Percentiles rank a stretch among this genome's conserved stretches.
These are phyloP conservation scores for Bemisia tabaci DNA, from an alignment of 1,140 invertebrate species.

Conservation along the genomic window DNA sequence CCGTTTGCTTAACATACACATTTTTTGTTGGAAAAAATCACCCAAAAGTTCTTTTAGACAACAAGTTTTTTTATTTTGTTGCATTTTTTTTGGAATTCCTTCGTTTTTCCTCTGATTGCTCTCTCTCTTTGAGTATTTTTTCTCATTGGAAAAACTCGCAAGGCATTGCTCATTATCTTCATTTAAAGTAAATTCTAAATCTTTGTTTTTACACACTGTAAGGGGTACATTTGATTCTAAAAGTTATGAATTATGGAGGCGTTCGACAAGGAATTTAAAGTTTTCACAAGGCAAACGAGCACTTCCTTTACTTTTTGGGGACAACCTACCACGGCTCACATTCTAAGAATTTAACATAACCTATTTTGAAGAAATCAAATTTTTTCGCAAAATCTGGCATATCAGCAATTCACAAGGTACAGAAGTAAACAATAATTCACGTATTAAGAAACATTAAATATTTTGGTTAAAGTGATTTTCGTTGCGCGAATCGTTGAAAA, in stretches of 20 bases:
- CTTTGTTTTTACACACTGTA: background rate
- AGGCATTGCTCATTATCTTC: background rate
- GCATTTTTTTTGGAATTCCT: background rate
- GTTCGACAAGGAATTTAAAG: background rate
- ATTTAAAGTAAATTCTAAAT: background rate
- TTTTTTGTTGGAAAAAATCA: background rate
- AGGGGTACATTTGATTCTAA: background rate
- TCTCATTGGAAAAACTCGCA: background rate
- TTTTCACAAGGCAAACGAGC: background rate
- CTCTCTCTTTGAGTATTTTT: background rate
- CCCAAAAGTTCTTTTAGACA: background rate
- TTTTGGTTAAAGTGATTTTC: too few relatives aligned
- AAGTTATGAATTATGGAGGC: background rate
- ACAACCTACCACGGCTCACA: background rate
- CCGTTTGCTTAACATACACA: background rate
- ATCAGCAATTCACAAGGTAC: background rate
- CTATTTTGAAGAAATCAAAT: background rate
- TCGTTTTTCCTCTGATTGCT: background rate
- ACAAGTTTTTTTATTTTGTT: background rate
- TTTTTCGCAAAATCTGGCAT: background rate
- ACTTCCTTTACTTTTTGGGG: background rate
- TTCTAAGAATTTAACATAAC: background rate
- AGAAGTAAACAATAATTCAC: background rate
- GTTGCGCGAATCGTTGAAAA: too few relatives aligned
- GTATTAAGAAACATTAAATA: too few relatives aligned